Conservation (phyloP, 2,888 invertebrate genomes). For the Drosophila affinis region DNA sequence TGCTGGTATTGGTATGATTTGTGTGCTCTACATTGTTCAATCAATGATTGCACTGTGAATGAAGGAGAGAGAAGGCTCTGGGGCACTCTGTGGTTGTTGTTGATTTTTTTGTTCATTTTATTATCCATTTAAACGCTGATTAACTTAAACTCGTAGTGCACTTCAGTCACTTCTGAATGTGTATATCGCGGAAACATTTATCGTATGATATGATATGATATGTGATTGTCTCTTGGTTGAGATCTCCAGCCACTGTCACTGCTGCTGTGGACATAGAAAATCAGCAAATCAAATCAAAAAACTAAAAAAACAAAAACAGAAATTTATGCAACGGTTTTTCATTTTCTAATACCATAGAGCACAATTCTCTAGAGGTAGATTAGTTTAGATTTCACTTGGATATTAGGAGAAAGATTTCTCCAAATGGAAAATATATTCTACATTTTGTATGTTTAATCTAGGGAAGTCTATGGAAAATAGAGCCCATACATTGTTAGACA, state of each 20-base stretch:
- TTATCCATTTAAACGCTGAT: slow-evolving; percentile 78
- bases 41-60: slow-evolving; percentile 56
- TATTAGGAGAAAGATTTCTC: no score
- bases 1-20: slow-evolving; percentile 19
- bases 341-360: slow-evolving; percentile 15
- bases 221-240: neutral
- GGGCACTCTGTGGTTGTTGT: slow-evolving; percentile 8
- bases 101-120: slow-evolving; percentile 53
- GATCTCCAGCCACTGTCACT: slow-evolving; percentile 10
- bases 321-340: slow-evolving; percentile 53
- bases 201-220: neutral
- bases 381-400: neutral
- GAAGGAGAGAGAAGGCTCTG: slow-evolving; percentile 32
- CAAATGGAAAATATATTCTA: no score
- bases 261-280: slow-evolving; percentile 47
- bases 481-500: no score
- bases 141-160: slow-evolving; percentile 75
- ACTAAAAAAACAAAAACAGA: slow-evolving; percentile 1
- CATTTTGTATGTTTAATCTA: no score
- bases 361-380: neutral
- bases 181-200: neutral
- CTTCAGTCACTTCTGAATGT: slow-evolving; percentile 46
- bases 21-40: slow-evolving; percentile 60
- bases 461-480: no score
- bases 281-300: slow-evolving; percentile 72